Percentiles rank a stretch among this genome's conserved stretches.
These are phyloP conservation scores for Enoplosus armatus DNA, from an alignment of 2,797 vertebrate species.

Conservation along the genomic window DNA sequence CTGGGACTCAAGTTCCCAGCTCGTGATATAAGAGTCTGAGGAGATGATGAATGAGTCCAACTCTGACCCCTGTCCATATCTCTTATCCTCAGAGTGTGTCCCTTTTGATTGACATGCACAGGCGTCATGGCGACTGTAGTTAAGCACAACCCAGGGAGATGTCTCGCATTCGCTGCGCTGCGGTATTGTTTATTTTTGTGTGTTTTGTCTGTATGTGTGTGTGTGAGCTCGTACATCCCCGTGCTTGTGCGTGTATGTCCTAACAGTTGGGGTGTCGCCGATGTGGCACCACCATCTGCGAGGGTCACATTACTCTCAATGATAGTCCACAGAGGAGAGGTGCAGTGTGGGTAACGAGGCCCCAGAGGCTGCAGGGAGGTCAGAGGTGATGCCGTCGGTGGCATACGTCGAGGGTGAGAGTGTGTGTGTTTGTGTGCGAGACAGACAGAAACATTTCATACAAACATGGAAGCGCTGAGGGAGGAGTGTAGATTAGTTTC, in stretches of 20 bases:
- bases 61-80: conserved; percentile 58
- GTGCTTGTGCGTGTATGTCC: conserved; percentile 25
- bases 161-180: conserved; percentile 41
- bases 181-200: conserved; percentile 69
- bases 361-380: conserved; percentile 67
- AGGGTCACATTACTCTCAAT: conserved; percentile 70
- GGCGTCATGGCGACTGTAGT: conserved; percentile 67
- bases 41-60: conserved; percentile 70
- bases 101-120: conserved; percentile 78
- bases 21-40: conserved; percentile 29
- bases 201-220: conserved; percentile 43
- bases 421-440: conserved; percentile 43
- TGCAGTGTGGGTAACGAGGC: conserved; percentile 78
- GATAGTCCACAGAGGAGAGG: conserved; percentile 71
- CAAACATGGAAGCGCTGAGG: conserved; percentile 43
- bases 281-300: conserved; percentile 48
- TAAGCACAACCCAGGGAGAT: conserved; percentile 41
- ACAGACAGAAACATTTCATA: conserved; percentile 45
- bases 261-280: conserved; percentile 54
- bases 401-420: conserved; percentile 31
- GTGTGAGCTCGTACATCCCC: background rate
- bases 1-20: conserved; percentile 26
- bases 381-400: conserved; percentile 69
- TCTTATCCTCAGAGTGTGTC: conserved; percentile 65
- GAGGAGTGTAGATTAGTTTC: conserved; percentile 48